Percentiles rank a stretch among this genome's conserved stretches.
Conservation (phyloP, 2,797 vertebrate species). For the Moxostoma hubbsi region DNA sequence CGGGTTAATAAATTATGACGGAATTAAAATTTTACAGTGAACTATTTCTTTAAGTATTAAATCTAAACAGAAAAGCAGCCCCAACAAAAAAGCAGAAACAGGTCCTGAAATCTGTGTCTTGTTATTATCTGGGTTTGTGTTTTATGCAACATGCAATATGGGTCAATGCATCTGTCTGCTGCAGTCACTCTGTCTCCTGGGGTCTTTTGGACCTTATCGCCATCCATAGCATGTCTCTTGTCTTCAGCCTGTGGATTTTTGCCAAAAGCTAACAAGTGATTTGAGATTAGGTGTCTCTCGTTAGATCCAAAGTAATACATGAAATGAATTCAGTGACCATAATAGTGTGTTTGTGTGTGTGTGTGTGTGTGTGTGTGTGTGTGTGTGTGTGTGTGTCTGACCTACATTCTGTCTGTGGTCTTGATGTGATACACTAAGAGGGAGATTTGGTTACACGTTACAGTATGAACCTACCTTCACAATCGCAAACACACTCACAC, state of each 20-base stretch:
- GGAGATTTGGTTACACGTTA: conserved; percentile 51
- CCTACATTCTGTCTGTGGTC: conserved; percentile 56
- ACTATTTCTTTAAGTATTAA: no score
- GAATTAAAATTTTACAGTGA: no score
- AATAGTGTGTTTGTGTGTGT: conserved; percentile 13
- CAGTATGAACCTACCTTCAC: conserved; percentile 25
- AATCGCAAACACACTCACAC: neutral
- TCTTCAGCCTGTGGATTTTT: neutral
- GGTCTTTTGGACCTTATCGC: neutral
- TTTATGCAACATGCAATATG: conserved; percentile 33
- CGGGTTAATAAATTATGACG: no score
- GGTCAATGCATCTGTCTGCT: conserved; percentile 29
- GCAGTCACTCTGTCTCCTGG: conserved; percentile 7
- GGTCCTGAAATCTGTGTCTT: neutral
- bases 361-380: neutral
- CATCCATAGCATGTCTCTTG: neutral
- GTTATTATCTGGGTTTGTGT: conserved; percentile 13
- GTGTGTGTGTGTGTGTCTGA: conserved; percentile 50
- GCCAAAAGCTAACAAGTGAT: neutral
- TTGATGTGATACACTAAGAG: conserved; percentile 40
- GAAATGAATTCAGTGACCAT: conserved; percentile 34
- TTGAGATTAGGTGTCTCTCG: neutral
- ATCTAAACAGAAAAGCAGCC: neutral
- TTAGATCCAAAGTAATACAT: neutral
- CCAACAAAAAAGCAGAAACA: neutral